Percentiles rank a stretch among this genome's conserved stretches.
These are phyloP conservation scores for Microctenopoma lineatum DNA, from an alignment of 2,797 vertebrate genomes.

Conservation along the genomic window DNA sequence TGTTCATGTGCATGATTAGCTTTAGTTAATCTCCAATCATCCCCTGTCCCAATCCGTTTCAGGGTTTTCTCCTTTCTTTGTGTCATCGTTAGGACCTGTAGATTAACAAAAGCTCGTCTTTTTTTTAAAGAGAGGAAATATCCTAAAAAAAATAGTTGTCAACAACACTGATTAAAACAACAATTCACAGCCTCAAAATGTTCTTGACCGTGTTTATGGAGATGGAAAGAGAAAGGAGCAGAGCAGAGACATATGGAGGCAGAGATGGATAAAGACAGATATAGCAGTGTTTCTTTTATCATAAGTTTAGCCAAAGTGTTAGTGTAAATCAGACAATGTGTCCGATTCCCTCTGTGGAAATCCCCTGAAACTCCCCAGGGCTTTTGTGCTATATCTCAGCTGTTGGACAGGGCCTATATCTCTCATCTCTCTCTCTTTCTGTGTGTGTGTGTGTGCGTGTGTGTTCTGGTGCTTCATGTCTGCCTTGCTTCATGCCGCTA, in stretches of 20 bases:
- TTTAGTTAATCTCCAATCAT: neutral
- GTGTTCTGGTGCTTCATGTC: constrained; percentile 53
- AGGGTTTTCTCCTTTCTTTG: neutral
- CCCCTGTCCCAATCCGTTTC: neutral
- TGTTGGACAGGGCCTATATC: constrained; percentile 71
- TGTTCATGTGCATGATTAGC: neutral
- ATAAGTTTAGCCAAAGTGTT: constrained; percentile 82
- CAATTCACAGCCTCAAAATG: constrained; percentile 22
- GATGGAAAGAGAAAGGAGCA: constrained; percentile 23
- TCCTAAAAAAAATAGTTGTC: neutral
- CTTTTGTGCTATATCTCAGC: constrained; percentile 77
- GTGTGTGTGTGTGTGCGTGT: constrained; percentile 30
- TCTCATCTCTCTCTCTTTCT: constrained; percentile 57
- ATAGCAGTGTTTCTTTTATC: constrained; percentile 74
- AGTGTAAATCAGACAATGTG: constrained; percentile 80
- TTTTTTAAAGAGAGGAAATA: neutral
- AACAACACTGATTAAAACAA: constrained; percentile 7
- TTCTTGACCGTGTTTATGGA: constrained; percentile 15
- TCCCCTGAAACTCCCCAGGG: constrained; percentile 80
- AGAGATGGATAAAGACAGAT: constrained; percentile 66
- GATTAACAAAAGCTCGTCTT: constrained; percentile 1
- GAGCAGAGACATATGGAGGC: constrained; percentile 54
- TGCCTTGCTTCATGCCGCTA: constrained; percentile 34
- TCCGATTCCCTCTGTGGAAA: constrained; percentile 79
- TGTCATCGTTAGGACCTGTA: neutral